Conservation (phyloP, 1,140 invertebrate genomes). For the Olivierus martensii region DNA sequence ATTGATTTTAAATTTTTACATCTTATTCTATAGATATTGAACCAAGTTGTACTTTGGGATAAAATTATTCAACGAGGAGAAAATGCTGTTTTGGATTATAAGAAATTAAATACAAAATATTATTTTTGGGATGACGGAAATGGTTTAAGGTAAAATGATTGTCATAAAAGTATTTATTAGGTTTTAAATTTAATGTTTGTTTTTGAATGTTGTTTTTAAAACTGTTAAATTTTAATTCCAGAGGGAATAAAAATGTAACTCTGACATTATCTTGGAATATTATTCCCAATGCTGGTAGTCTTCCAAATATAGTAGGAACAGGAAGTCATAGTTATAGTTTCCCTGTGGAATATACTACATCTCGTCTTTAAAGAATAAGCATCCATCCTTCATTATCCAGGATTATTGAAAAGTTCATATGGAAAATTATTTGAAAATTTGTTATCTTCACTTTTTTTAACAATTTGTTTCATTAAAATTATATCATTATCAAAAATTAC, state of each 20-base stretch:
- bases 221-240: slow-evolving; percentile 34
- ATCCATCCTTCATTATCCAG: too few species aligned
- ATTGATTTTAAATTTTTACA: not conserved
- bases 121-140: slow-evolving; percentile 99
- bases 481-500: too few species aligned
- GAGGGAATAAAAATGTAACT: slow-evolving; percentile 84
- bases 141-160: slow-evolving; percentile 62
- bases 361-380: too few species aligned
- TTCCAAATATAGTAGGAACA: slow-evolving; percentile 68
- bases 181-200: not conserved
- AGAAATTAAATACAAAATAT: slow-evolving; percentile 94
- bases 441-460: too few species aligned
- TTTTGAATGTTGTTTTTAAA: slow-evolving; percentile 22
- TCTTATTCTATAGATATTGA: slow-evolving; percentile 34
- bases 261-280: slow-evolving; percentile 95
- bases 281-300: slow-evolving; percentile 90
- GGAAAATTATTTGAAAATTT: too few species aligned
- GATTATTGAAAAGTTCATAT: too few species aligned
- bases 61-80: slow-evolving; percentile 92
- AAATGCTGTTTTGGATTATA: slow-evolving; percentile 77
- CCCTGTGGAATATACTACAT: slow-evolving; percentile 65
- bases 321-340: slow-evolving; percentile 79
- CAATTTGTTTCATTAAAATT: too few species aligned
- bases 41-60: slow-evolving; percentile 95
- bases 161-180: not conserved